A percentile compares a stretch with the other conserved stretches of the same genome.
Evolutionary conservation across 2,888 invertebrate genomes (phyloP).

Genomic region (Latrodectus elegans): DNA sequence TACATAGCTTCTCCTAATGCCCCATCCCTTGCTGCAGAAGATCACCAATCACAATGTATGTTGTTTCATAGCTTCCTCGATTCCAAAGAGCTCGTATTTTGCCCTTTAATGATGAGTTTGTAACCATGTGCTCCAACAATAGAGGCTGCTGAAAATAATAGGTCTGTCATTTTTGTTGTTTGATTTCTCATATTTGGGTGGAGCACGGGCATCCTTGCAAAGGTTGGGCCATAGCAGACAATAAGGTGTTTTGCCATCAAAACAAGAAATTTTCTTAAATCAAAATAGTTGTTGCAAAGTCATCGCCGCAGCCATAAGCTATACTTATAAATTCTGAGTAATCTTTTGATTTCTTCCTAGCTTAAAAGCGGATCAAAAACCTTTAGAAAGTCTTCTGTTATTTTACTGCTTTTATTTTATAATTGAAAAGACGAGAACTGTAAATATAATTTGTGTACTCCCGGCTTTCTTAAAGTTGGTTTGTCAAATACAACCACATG

Average conservation of each 20-base stretch:
- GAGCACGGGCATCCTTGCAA: conserved; percentile 17
- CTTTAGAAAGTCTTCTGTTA: neutral
- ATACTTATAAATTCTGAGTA: conserved; percentile 45
- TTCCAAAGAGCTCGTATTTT: neutral
- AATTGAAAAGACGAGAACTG: neutral
- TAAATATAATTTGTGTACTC: neutral
- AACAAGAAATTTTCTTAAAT: conserved; percentile 50
- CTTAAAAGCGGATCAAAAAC: too few relatives aligned
- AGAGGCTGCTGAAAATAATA: conserved; percentile 60
- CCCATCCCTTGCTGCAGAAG: conserved; percentile 13
- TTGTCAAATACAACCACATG: neutral
- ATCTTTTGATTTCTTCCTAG: conserved; percentile 7
- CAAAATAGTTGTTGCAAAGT: neutral
- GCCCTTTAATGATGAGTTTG: conserved; percentile 60
- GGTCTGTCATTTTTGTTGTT: conserved; percentile 41
- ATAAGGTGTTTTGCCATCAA: conserved; percentile 42
- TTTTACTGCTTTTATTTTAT: neutral
- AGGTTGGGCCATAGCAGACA: conserved; percentile 19
- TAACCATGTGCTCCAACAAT: conserved; percentile 53
- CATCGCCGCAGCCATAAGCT: conserved; percentile 4
- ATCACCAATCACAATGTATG: conserved; percentile 9
- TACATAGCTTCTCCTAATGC: conserved; percentile 18
- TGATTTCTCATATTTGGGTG: conserved; percentile 47
- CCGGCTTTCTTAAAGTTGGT: neutral
- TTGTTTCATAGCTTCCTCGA: neutral